A percentile compares a stretch with the other conserved stretches of the same genome.
Evolutionary conservation across 2,797 vertebrate genomes (phyloP).

Genomic region (Urosaurus nigricauda): DNA sequence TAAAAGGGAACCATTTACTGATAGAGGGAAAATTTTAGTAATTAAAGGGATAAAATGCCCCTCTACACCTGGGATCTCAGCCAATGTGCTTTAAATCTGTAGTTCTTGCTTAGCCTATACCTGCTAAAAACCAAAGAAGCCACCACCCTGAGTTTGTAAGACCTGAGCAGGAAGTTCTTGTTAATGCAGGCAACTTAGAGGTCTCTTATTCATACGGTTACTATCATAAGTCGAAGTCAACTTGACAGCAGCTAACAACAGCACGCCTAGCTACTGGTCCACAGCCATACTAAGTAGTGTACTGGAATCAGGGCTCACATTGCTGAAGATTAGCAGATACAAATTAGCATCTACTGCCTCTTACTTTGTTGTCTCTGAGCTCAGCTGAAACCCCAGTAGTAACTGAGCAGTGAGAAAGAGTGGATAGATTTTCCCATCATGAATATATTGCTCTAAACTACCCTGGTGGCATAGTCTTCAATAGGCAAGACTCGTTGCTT

Average conservation of each 20-base stretch:
- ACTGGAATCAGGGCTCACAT: neutral
- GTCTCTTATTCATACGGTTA: no score
- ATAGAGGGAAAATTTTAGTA: neutral
- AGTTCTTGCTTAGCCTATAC: neutral
- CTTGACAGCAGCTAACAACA: no score
- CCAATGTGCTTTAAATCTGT: neutral
- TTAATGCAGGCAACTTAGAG: no score
- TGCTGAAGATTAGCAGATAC: neutral
- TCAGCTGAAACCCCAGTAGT: neutral
- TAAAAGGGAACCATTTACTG: neutral
- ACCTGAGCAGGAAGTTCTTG: no score
- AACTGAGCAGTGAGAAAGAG: neutral
- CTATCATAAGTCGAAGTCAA: no score
- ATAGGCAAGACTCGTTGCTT: neutral
- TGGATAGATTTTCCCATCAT: no score
- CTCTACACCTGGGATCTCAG: neutral
- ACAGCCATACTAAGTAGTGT: neutral
- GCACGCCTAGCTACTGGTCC: neutral
- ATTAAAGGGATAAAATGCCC: neutral
- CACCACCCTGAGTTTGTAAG: no score
- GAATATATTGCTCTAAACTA: no score
- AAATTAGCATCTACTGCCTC: neutral
- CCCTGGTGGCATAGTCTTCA: neutral
- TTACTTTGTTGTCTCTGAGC: neutral
- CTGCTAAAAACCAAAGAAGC: no score